Evolutionary conservation across 2,888 invertebrate species (phyloP), one percentile per base, ranked within the genome.

Genomic region (Netelia virgata): DNA sequence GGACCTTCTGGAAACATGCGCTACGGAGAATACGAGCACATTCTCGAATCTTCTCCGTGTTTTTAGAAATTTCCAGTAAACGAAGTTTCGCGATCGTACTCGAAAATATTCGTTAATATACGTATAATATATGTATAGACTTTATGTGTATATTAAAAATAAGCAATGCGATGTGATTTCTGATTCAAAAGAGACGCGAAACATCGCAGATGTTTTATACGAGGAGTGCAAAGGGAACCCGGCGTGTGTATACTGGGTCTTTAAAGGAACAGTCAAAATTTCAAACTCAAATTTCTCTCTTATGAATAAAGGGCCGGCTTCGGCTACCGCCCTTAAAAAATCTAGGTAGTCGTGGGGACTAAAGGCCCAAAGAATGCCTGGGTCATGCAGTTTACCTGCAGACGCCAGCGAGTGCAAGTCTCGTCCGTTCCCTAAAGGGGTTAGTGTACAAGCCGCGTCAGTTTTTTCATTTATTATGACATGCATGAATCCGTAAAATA

Each of bases 401-500:
- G 23, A 23, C 23, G 23, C 23, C 23, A 23, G 23, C 23, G 23
- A 23, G 23, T 23, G 23, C 23, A 23, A 23, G 23, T 23, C 23
- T 1, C 23, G 23, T n/a, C n/a, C n/a, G n/a, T n/a, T n/a, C n/a
- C n/a, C n/a, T n/a, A n/a, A n/a, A n/a, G n/a, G n/a, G n/a, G n/a
- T n/a, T n/a, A n/a, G n/a, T n/a, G n/a, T n/a, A n/a, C n/a, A n/a
- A n/a, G n/a, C n/a, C n/a, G n/a, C n/a, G n/a, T 23, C 23, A 23
- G 23, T 23, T 16, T n/a, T 61, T 79, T 28, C 63, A 61, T 69
- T 63, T 41, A 74, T 66, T 81, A 55, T 70, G 79, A 72, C 64
- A 50, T 80, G 57, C 36, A 11, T 74, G 59, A 82, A 64, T 82
- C 73, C 55, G 36, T 77, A 55, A 72, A 82, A 66, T 77, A 72